These are phyloP conservation scores for Hydrozoanthus gracilis DNA, from an alignment of 92 coral and sea anemone genomes.

Conservation along the genomic window DNA sequence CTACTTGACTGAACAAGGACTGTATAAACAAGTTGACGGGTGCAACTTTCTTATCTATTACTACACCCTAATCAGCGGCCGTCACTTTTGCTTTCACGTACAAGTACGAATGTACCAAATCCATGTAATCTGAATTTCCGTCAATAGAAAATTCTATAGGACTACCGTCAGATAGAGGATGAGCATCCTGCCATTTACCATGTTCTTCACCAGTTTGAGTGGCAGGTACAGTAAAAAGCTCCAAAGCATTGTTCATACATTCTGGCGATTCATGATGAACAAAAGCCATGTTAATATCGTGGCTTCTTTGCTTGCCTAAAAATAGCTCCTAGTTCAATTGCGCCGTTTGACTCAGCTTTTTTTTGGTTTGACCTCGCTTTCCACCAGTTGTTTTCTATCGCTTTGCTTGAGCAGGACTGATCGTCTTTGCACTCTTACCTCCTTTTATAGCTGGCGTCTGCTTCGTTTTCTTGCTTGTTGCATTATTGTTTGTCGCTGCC, in stretches of 20 bases:
- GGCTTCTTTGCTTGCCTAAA: not conserved
- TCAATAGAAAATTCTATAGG: not conserved
- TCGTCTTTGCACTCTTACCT: not conserved
- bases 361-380: constrained; percentile 11
- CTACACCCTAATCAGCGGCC: not conserved
- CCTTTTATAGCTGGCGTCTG: not conserved
- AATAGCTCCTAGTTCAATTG: constrained; percentile 12
- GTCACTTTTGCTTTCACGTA: not conserved
- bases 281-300: not conserved
- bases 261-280: not conserved
- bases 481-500: not conserved
- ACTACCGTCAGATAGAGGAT: not conserved
- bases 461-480: not conserved
- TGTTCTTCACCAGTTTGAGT: no score
- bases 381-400: not conserved
- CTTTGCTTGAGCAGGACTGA: constrained; percentile 6
- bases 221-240: no score
- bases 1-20: no score
- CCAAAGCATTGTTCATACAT: constrained; percentile 1
- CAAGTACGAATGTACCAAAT: not conserved
- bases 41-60: no score
- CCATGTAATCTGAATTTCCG: not conserved
- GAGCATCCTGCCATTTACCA: no score
- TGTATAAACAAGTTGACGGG: no score
- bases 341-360: constrained; percentile 1